Evolutionary conservation across 2,888 invertebrate species (phyloP).

Genomic region (Petrolisthes cinctipes): DNA sequence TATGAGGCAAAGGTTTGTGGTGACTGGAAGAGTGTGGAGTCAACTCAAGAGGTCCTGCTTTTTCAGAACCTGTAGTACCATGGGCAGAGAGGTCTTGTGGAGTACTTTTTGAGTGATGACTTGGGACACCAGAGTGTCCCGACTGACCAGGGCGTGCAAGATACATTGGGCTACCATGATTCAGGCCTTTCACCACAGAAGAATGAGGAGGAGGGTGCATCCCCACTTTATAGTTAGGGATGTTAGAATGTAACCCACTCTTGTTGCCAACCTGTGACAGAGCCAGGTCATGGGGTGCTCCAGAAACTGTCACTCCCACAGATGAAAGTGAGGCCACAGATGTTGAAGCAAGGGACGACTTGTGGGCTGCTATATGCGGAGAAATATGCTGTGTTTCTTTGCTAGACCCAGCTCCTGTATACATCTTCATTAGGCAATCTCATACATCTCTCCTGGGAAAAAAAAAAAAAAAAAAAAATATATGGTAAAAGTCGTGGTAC

Average conservation of each 20-base stretch:
- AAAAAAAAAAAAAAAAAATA: neutral
- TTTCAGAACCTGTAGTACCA: conserved; percentile 32
- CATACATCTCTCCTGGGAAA: conserved; percentile 60
- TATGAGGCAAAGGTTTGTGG: conserved; percentile 56
- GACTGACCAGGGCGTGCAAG: conserved; percentile 37
- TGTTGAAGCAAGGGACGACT: conserved; percentile 52
- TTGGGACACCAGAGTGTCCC: conserved; percentile 14
- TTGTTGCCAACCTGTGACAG: conserved; percentile 38
- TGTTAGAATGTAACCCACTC: conserved; percentile 43
- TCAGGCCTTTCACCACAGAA: conserved; percentile 38
- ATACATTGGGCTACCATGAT: conserved; percentile 30
- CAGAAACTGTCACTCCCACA: conserved; percentile 34
- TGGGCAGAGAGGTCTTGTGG: conserved; percentile 63
- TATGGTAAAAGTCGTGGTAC: neutral
- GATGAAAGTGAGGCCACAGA: conserved; percentile 40
- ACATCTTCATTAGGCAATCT: conserved; percentile 45
- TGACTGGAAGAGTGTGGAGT: conserved; percentile 49
- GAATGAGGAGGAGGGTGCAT: conserved; percentile 46
- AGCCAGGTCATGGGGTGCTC: conserved; percentile 28
- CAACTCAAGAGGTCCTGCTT: conserved; percentile 42
- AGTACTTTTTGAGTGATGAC: conserved; percentile 34
- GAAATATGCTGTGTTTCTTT: conserved; percentile 64
- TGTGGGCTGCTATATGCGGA: conserved; percentile 65
- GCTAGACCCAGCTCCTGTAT: conserved; percentile 43
- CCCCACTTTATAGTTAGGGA: conserved; percentile 49